Percentiles rank a stretch among this genome's conserved stretches.
Conservation (phyloP, 1,140 invertebrate genomes). For the Pachyrhynchus sulphureomaculatus region DNA sequence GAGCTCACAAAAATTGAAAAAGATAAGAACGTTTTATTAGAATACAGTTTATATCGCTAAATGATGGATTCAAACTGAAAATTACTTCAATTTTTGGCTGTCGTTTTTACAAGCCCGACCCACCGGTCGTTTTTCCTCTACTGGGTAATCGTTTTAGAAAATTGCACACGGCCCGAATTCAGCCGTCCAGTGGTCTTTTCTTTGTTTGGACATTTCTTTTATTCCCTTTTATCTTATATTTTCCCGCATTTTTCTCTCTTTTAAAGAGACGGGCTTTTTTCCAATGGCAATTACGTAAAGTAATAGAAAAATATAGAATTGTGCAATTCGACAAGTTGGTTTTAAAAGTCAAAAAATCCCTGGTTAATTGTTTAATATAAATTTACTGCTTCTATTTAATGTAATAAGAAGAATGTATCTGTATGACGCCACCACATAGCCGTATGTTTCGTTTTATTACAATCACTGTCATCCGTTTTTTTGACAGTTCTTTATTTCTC, state of each 20-base stretch:
- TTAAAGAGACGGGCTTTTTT: neutral
- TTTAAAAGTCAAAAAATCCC: too few relatives aligned
- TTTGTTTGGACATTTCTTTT: conserved; percentile 20
- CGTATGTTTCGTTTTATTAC: too few relatives aligned
- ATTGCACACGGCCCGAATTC: conserved; percentile 25
- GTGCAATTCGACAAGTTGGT: too few relatives aligned
- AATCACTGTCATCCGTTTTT: conserved; percentile 26
- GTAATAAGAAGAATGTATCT: too few relatives aligned
- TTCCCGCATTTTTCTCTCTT: neutral
- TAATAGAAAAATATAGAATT: too few relatives aligned
- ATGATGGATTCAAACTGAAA: too few relatives aligned
- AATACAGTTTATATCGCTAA: too few relatives aligned
- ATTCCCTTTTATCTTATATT: conserved; percentile 4
- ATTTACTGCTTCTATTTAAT: too few relatives aligned
- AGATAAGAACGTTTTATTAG: too few relatives aligned
- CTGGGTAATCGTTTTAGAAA: conserved; percentile 29
- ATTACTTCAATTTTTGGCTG: neutral
- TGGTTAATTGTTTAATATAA: too few relatives aligned
- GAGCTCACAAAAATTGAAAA: too few relatives aligned
- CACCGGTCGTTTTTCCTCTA: conserved; percentile 16
- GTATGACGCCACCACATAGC: neutral
- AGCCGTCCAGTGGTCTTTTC: conserved; percentile 15
- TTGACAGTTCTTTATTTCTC: conserved; percentile 27
- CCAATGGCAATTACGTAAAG: conserved; percentile 3
- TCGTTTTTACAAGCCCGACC: neutral